Conservation (phyloP, 2,797 vertebrate species). For the Aeoliscus strigatus region DNA sequence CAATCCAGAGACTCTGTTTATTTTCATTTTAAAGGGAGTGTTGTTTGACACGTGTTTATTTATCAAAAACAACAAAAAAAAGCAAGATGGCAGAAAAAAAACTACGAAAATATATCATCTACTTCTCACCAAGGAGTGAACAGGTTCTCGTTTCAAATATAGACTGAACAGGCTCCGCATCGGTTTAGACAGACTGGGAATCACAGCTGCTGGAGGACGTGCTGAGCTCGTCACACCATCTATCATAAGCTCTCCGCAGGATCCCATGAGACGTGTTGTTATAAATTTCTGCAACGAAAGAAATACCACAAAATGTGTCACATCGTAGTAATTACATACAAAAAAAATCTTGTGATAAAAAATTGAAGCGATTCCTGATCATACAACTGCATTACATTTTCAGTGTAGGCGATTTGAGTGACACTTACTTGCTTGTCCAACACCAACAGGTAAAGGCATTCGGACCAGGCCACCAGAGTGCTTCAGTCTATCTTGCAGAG, state of each 20-base stretch:
- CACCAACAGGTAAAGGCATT: constrained; percentile 78
- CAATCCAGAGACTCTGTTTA: too few species aligned
- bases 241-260: constrained; percentile 64
- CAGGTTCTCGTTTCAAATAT: constrained; percentile 3
- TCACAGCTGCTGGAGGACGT: constrained; percentile 8
- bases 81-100: not conserved
- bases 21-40: not conserved
- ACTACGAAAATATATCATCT: not conserved
- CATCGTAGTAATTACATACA: not conserved
- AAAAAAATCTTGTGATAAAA: too few species aligned
- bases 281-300: constrained; percentile 74
- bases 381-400: too few species aligned
- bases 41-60: too few species aligned
- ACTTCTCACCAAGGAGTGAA: constrained; percentile 9
- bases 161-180: not conserved
- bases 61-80: too few species aligned
- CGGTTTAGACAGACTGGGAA: not conserved
- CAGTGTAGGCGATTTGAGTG: not conserved
- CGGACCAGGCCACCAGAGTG: constrained; percentile 76
- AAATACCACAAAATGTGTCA: not conserved
- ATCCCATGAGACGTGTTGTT: constrained; percentile 71
- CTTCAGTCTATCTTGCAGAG: constrained; percentile 73
- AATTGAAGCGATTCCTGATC: too few species aligned
- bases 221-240: constrained; percentile 72
- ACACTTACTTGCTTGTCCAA: constrained; percentile 73